Evolutionary conservation across 2,113 vertebrate genomes (phyloP).

Genomic region (Talpa occidentalis): DNA sequence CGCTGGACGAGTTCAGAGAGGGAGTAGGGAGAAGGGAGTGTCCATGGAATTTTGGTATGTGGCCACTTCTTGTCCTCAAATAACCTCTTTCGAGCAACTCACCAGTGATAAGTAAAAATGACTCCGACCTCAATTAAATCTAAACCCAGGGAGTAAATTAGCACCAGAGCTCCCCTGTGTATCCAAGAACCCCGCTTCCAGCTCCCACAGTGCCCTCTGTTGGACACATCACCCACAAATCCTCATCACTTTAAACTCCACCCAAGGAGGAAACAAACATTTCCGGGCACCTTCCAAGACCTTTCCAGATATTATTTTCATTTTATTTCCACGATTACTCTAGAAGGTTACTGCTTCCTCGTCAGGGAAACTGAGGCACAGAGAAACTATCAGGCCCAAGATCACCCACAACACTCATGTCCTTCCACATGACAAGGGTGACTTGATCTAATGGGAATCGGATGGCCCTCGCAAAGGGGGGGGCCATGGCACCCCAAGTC

Average conservation of each 20-base stretch:
- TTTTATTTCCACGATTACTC: fast-evolving
- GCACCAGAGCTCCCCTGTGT: neutral
- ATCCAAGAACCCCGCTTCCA: neutral
- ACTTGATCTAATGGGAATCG: neutral
- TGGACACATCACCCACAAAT: neutral
- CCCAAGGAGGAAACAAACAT: no score
- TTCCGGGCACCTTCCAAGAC: neutral
- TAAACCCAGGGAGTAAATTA: neutral
- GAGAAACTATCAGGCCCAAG: neutral
- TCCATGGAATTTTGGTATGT: neutral
- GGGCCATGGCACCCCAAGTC: neutral
- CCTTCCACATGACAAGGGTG: neutral
- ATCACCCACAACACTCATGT: neutral
- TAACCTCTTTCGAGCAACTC: neutral
- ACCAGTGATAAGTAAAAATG: neutral
- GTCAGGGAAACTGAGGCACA: neutral
- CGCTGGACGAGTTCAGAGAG: neutral
- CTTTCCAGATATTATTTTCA: neutral
- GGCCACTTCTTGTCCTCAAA: conserved; percentile 43
- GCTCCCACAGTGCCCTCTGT: conserved; percentile 67
- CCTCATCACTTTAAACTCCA: neutral
- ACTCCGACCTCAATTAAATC: neutral
- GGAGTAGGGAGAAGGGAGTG: neutral
- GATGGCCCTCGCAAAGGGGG: neutral
- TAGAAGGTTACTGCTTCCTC: neutral